Conservation (phyloP, 2,797 vertebrate genomes). For the Melanotaenia boesemani region DNA sequence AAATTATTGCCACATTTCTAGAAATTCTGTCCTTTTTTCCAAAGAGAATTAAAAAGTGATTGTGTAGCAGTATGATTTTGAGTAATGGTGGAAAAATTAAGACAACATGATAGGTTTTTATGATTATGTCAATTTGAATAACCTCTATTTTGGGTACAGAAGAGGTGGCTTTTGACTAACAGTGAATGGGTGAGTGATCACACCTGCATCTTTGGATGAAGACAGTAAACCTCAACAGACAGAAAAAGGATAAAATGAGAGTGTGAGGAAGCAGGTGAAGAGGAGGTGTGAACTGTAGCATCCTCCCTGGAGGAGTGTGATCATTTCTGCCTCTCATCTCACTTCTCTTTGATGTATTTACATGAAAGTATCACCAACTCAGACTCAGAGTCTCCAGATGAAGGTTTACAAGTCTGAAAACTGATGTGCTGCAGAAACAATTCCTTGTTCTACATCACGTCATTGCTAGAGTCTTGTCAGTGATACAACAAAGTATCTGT, state of each 20-base stretch:
- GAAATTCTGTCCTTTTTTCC: conserved; percentile 44
- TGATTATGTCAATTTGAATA: conserved; percentile 51
- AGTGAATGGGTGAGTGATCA: conserved; percentile 64
- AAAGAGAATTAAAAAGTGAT: conserved; percentile 37
- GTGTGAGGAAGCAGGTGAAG: conserved; percentile 63
- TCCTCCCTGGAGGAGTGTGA: conserved; percentile 67
- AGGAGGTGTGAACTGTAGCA: conserved; percentile 65
- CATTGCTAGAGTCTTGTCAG: conserved; percentile 1
- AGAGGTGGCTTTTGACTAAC: conserved; percentile 49
- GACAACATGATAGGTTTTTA: conserved; percentile 19
- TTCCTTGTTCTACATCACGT: not conserved
- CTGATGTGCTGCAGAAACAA: not conserved
- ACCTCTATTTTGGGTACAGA: conserved; percentile 55
- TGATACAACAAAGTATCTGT: not conserved
- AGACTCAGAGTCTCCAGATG: conserved; percentile 26
- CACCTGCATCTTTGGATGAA: conserved; percentile 67
- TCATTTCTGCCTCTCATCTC: conserved; percentile 75
- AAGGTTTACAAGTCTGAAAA: conserved; percentile 24
- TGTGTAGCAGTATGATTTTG: conserved; percentile 53
- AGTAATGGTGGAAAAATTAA: conserved; percentile 41
- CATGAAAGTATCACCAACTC: conserved; percentile 48
- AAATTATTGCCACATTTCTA: conserved; percentile 41
- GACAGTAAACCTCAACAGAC: conserved; percentile 35
- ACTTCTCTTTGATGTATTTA: conserved; percentile 72
- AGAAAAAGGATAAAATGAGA: conserved; percentile 43